Evolutionary conservation across 2,797 vertebrate species (phyloP).

Genomic region (Rhyacichthys aspro): DNA sequence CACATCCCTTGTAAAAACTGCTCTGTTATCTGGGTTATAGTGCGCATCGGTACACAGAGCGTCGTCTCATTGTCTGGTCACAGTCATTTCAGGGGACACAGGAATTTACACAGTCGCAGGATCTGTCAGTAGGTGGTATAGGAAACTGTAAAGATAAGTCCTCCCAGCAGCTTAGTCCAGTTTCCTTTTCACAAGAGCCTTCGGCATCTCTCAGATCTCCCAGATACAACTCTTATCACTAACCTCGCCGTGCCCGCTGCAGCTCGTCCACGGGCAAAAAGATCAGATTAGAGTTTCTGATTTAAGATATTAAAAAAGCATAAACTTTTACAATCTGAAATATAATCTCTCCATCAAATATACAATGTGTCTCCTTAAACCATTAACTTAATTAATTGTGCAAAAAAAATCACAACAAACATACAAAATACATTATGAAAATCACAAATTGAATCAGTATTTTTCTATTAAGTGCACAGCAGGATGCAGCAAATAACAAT

Average conservation of each 20-base stretch:
- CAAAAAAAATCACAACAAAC: no score
- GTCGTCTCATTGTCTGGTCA: constrained; percentile 77
- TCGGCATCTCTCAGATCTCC: constrained; percentile 74
- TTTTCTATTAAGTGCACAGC: no score
- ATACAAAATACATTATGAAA: no score
- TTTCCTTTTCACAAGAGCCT: constrained; percentile 71
- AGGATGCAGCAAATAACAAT: no score
- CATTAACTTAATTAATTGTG: no score
- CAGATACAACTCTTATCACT: constrained; percentile 74
- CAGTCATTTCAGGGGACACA: constrained; percentile 66
- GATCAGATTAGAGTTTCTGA: constrained; percentile 37
- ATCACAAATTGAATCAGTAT: no score
- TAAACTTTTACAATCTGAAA: no score
- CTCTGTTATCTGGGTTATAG: constrained; percentile 68
- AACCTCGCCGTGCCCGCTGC: constrained; percentile 66
- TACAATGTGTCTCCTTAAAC: no score
- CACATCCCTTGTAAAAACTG: constrained; percentile 73
- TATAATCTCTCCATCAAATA: no score
- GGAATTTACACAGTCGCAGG: constrained; percentile 76
- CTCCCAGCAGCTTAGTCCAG: constrained; percentile 60
- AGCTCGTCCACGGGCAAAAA: constrained; percentile 44
- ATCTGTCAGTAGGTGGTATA: constrained; percentile 74
- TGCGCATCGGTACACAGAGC: constrained; percentile 69
- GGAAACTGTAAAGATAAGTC: constrained; percentile 81
- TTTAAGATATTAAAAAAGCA: background rate